These are phyloP conservation scores for Cnemophilus loriae DNA, from an alignment of 2,113 vertebrate genomes.

Conservation along the genomic window DNA sequence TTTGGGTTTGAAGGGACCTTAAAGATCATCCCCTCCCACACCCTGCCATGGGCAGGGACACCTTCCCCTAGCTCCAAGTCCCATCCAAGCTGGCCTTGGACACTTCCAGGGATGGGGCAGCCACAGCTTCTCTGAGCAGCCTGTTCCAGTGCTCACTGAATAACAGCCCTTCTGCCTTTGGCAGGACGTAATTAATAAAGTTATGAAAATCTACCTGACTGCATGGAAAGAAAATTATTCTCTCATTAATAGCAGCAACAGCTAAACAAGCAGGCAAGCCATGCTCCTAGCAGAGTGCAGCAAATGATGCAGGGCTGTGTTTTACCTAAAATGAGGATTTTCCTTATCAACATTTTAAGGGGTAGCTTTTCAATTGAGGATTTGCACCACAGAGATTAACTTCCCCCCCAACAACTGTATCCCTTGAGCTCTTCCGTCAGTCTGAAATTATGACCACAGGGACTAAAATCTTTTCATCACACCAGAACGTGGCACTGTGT, in stretches of 20 bases:
- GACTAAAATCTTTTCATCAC: background rate
- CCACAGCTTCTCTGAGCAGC: background rate
- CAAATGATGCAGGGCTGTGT: background rate
- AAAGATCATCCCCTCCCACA: background rate
- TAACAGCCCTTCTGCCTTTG: slow-evolving; percentile 15
- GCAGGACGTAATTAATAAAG: slow-evolving; percentile 49
- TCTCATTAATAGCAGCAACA: slow-evolving; percentile 32
- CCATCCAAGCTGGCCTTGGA: accelerated
- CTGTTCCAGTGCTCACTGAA: background rate
- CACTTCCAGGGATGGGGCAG: background rate
- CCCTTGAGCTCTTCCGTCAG: background rate
- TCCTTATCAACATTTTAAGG: background rate
- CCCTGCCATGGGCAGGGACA: background rate
- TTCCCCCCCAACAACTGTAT: background rate
- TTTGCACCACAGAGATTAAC: background rate
- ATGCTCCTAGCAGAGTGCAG: background rate
- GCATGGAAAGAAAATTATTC: slow-evolving; percentile 54
- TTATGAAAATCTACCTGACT: slow-evolving; percentile 47
- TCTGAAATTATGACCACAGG: background rate
- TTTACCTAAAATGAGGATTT: background rate
- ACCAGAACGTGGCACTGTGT: background rate
- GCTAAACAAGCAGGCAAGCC: slow-evolving; percentile 33
- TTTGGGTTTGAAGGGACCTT: background rate
- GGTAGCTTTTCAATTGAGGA: background rate
- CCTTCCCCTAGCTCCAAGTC: background rate